Conservation (phyloP, 2,888 invertebrate genomes). For the Amblyjoppa proteus region DNA sequence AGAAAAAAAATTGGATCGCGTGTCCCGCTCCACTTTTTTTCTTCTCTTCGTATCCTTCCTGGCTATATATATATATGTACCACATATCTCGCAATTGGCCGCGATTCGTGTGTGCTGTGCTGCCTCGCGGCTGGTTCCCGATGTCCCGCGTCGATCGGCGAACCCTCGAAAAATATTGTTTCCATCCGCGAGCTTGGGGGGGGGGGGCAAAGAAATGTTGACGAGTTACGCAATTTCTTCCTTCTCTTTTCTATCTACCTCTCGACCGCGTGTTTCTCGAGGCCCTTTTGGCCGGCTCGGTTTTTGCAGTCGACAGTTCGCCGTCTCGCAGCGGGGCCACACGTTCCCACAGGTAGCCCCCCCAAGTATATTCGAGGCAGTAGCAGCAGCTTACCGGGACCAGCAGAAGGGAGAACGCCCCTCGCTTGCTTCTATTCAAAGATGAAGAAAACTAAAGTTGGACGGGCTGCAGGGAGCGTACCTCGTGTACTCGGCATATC, state of each 20-base stretch:
- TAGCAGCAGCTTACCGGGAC: conserved; percentile 41
- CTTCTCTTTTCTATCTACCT: conserved; percentile 31
- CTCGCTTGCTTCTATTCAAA: conserved; percentile 43
- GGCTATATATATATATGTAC: neutral
- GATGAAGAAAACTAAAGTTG: conserved; percentile 54
- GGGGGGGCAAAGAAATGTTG: conserved; percentile 1
- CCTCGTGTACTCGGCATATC: neutral
- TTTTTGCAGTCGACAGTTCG: conserved; percentile 30
- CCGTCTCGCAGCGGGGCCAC: conserved; percentile 46
- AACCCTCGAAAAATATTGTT: conserved; percentile 33
- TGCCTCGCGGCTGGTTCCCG: neutral
- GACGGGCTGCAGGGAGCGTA: neutral
- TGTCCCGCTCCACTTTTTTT: conserved; percentile 64
- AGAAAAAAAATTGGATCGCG: conserved; percentile 72
- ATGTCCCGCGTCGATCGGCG: neutral
- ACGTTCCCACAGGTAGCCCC: conserved; percentile 73
- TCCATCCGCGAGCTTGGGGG: neutral
- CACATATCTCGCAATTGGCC: conserved; percentile 38
- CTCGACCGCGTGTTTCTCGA: neutral
- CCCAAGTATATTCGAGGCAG: conserved; percentile 10
- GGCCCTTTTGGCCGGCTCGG: conserved; percentile 2
- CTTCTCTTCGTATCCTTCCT: conserved; percentile 34
- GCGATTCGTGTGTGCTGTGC: conserved; percentile 6
- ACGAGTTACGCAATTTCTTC: conserved; percentile 65
- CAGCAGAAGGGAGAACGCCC: conserved; percentile 35